Conservation (phyloP, 2,113 vertebrate species). For the Anser brachyrhynchus region DNA sequence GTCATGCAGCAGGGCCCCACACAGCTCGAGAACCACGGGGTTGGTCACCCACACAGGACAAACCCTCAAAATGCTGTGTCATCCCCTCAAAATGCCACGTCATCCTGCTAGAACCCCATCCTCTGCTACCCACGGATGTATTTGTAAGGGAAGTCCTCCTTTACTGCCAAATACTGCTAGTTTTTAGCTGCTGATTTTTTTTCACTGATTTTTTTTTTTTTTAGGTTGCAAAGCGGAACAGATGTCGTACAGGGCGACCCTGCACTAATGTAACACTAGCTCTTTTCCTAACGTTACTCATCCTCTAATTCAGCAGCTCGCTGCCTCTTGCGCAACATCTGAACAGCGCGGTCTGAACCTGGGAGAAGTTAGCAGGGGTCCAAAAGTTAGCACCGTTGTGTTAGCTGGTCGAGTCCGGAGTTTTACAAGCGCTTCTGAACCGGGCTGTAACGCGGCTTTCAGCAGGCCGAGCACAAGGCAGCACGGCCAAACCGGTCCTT, state of each 20-base stretch:
- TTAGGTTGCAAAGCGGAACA: background rate
- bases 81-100: background rate
- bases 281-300: background rate
- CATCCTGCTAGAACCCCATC: background rate
- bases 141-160: background rate
- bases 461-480: background rate
- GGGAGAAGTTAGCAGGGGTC: background rate
- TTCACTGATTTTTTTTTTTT: background rate
- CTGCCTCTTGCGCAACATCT: background rate
- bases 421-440: background rate
- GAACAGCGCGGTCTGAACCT: background rate
- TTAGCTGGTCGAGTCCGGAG: background rate
- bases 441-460: background rate
- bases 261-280: background rate
- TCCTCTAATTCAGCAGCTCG: background rate
- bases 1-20: rapidly evolving
- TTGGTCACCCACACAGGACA: background rate
- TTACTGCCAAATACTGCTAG: rapidly evolving
- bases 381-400: background rate
- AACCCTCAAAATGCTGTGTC: background rate
- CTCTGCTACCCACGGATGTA: background rate
- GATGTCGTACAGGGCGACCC: rapidly evolving
- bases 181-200: background rate
- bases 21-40: background rate
- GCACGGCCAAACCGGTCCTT: background rate